Base-by-base conservation (phyloP, 2,113 vertebrate species). In the Colossoma macropomum region DNA sequence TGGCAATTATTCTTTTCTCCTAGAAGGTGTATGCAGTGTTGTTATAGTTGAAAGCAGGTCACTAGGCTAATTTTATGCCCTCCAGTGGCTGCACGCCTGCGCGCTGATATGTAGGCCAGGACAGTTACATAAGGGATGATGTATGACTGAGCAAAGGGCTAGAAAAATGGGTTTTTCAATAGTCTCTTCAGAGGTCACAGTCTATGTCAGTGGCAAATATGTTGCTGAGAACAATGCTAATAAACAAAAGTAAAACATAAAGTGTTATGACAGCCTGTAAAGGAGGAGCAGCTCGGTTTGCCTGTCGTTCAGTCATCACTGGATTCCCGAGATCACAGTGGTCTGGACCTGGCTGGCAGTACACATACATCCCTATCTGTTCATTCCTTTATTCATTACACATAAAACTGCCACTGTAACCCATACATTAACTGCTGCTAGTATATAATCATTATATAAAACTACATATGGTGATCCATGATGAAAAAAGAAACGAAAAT, bases 51-150 rank as follows among this genome's bases (percentile, higher is more conserved):
- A 52, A 93, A 92, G 87, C 86, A 91, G 92, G 91, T 92, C 85
- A 90, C 86, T 89, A 66, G 89, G 92, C 85, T 90, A 83, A 88
- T 86, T 70, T 79, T 56, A 81, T 84, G 70, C 45, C 63, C 75
- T 83, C 81, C 50, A 86, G 85, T 89, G 86, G 86, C 74, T 83
- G 68, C 80, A 76, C 75, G 75, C 75, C 25, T 89, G 45, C 45
- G 34, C 50, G 1, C 45, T 75, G 63, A 75, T 76, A 93, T 91
- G 86, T 93, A 92, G 91, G 91, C 71, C 92, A 91, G 87, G 65
- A 38, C 89, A 87, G 86, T 93, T 93, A 86, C 90, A 90, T 89
- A 93, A 93, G 87, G 75, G 13, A 73, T 80, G 69, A 82, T 75
- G 41, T 79, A 80, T 84, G 65, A 68, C 30, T 19, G 21, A 66